Conservation (phyloP, 2,888 invertebrate genomes). For the Orchesella flavescens region DNA sequence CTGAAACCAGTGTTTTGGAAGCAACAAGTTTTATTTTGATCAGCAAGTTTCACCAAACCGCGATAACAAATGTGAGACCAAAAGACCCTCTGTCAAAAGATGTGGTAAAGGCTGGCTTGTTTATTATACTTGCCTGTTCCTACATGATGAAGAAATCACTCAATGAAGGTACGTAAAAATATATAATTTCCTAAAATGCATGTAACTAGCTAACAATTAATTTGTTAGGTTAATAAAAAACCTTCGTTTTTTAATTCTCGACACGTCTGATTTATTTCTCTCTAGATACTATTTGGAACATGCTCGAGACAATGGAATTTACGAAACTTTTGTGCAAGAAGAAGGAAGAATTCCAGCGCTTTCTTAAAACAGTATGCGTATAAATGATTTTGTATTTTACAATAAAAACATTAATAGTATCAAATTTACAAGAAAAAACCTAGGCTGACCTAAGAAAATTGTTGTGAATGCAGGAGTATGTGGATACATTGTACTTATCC, state of each 20-base stretch:
- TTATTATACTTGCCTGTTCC: slow-evolving; percentile 17
- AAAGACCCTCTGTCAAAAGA: neutral
- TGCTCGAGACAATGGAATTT: slow-evolving; percentile 8
- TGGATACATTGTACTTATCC: slow-evolving; percentile 32
- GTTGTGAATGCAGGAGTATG: slow-evolving; percentile 33
- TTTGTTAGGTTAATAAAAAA: too few relatives aligned
- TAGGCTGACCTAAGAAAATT: too few relatives aligned
- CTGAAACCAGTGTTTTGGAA: neutral
- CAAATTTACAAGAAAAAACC: too few relatives aligned
- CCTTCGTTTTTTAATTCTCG: too few relatives aligned
- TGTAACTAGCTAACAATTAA: too few relatives aligned
- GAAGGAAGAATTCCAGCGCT: slow-evolving; percentile 18
- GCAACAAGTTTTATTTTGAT: slow-evolving; percentile 32
- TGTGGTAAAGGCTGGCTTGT: slow-evolving; percentile 1
- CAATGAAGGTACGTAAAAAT: slow-evolving; percentile 35
- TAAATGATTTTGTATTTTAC: neutral
- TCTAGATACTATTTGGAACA: slow-evolving; percentile 41
- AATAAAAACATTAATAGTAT: too few relatives aligned
- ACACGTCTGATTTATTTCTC: too few relatives aligned
- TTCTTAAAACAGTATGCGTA: slow-evolving; percentile 53
- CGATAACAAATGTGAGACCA: neutral
- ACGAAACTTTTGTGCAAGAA: neutral
- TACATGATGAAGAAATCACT: slow-evolving; percentile 38
- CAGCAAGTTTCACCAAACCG: slow-evolving; percentile 13
- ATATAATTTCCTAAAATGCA: too few relatives aligned